Evolutionary conservation across 2,888 invertebrate genomes (phyloP), one percentile per base, ranked within the genome.

Genomic region (Amitus sp.): DNA sequence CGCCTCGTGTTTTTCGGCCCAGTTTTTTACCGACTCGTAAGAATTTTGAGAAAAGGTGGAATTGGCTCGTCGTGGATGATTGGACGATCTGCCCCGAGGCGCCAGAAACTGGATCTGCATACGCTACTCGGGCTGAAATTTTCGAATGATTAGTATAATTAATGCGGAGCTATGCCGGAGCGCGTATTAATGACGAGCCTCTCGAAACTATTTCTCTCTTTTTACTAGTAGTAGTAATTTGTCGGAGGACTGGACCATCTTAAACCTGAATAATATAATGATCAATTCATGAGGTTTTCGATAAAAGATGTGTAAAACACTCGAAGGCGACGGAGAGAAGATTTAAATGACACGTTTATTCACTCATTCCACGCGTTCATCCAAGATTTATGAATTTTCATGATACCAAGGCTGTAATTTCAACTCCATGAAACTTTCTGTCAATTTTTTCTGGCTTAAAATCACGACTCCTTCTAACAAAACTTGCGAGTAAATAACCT

Each of bases 221-320:
- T 53, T 53, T 48, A 7, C 34, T 57, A 51, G 49, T 57, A 39
- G 49, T 46, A 46, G 55, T 56, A 52, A 61, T 49, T 62, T 56
- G 61, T 62, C 61, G 51, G 27, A 39, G 27, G 53, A 40, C 53
- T 49, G 50, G 46, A 15, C 57, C 48, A 46, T 34, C 54, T 53
- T 10, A 54, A 58, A 48, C 50, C 45, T 30, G 58, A 63, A 59
- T 63, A 63, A 63, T 55, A 63, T 63, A 55, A 52, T 40, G 52
- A 13, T 48, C 48, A 52, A 30, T 47, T 33, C 47, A 51, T 23
- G 51, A 52, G 49, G 54, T 47, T 47, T 40, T 37, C 40, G 63
- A 63, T 59, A 63, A 59, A 63, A 50, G 59, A 63, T 59, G 63
- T 56, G 63, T 63, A 51, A 56, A 59, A 59, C 63, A 63, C 58